Conservation (phyloP, 2,888 invertebrate genomes). For the Drosophila greeni region DNA sequence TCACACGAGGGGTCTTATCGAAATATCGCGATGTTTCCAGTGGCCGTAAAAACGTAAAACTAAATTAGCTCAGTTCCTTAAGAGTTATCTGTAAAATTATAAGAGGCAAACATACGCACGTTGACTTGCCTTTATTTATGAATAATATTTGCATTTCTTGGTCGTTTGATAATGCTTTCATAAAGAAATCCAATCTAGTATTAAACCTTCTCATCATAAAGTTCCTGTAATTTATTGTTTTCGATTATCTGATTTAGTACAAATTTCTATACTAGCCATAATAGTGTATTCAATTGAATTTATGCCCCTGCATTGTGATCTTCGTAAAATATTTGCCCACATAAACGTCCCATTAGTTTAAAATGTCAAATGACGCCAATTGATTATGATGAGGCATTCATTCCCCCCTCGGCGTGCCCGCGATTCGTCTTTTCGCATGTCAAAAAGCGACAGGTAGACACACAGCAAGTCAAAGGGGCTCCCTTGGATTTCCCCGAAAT, state of each 20-base stretch:
- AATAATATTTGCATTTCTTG: background rate
- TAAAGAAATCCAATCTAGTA: too few species aligned
- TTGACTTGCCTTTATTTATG: background rate
- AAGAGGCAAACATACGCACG: background rate
- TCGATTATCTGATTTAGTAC: background rate
- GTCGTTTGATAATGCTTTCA: background rate
- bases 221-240: too few species aligned
- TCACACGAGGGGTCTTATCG: constrained; percentile 27
- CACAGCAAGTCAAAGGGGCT: constrained; percentile 33
- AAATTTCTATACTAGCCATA: background rate
- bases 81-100: background rate
- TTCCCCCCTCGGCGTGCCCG: constrained; percentile 32
- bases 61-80: too few species aligned
- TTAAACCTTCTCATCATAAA: too few species aligned
- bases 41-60: background rate
- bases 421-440: constrained; percentile 70
- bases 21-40: constrained; percentile 17
- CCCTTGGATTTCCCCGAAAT: background rate
- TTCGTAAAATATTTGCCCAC: background rate
- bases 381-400: constrained; percentile 64
- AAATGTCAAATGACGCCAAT: constrained; percentile 74
- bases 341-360: constrained; percentile 51
- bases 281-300: too few species aligned
- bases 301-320: background rate
- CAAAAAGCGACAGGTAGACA: constrained; percentile 66